These are phyloP conservation scores for Heliornis fulica DNA, from an alignment of 2,113 vertebrate species.

Conservation along the genomic window DNA sequence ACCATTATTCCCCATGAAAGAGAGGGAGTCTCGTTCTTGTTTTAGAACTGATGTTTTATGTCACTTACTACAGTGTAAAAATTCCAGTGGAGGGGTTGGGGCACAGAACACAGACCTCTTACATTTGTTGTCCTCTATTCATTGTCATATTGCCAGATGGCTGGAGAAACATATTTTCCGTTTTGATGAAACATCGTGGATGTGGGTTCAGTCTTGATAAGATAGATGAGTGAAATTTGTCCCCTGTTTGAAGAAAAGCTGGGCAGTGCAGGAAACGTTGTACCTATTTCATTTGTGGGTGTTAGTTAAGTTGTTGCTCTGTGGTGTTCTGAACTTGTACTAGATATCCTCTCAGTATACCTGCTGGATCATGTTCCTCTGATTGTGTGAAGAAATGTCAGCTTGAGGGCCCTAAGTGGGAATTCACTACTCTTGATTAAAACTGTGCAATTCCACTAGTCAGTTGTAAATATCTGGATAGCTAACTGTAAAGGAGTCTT, in stretches of 20 bases:
- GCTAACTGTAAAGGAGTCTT: neutral
- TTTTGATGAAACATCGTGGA: neutral
- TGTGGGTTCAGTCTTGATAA: neutral
- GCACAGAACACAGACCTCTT: neutral
- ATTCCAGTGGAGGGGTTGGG: neutral
- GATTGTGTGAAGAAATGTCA: neutral
- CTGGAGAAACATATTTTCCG: neutral
- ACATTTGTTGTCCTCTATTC: neutral
- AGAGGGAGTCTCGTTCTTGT: neutral
- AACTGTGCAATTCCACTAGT: no score
- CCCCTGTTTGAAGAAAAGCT: neutral
- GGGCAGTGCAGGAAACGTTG: neutral
- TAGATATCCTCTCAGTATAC: neutral
- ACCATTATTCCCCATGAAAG: neutral
- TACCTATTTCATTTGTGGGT: neutral
- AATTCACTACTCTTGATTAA: neutral
- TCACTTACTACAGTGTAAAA: neutral
- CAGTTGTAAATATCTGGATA: neutral
- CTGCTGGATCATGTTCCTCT: neutral
- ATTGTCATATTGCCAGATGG: neutral
- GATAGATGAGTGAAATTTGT: neutral
- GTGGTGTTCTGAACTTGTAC: neutral
- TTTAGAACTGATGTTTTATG: neutral
- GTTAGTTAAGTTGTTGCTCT: neutral
- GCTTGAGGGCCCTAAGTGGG: neutral